Conservation (phyloP, 2,797 vertebrate genomes). For the Acipenser transmontanus region DNA sequence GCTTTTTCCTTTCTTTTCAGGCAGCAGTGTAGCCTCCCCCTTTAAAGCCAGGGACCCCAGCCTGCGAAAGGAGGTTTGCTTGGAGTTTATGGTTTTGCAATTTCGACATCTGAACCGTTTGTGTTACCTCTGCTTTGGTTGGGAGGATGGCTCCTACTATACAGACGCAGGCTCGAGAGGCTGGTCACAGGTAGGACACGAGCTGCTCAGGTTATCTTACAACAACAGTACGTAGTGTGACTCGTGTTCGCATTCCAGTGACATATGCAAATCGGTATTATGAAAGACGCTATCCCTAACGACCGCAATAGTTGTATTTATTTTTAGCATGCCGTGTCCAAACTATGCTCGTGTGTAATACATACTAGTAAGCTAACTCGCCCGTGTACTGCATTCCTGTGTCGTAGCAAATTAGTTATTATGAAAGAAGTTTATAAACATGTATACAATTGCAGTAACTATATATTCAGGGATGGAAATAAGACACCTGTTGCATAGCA, state of each 20-base stretch:
- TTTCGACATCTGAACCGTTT: not conserved
- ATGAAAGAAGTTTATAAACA: no score
- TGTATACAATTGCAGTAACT: no score
- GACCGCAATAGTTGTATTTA: no score
- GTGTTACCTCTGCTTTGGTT: not conserved
- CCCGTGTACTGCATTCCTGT: not conserved
- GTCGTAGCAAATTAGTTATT: no score
- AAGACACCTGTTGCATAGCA: no score
- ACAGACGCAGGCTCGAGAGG: slow-evolving; percentile 84
- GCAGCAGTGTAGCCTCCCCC: not conserved
- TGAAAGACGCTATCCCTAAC: no score
- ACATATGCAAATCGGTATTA: no score
- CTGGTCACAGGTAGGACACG: slow-evolving; percentile 66
- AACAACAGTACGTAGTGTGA: no score
- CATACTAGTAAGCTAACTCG: not conserved
- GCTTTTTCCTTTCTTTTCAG: not conserved
- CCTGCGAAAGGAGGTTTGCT: not conserved
- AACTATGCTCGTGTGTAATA: not conserved
- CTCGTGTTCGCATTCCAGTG: no score
- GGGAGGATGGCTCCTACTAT: slow-evolving; percentile 85
- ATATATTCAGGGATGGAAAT: no score
- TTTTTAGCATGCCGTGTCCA: no score
- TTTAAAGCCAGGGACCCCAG: not conserved
- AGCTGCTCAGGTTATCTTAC: no score
- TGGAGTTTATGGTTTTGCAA: not conserved